Evolutionary conservation across 2,888 invertebrate genomes (phyloP).

Genomic region (Uloborus plumipes): DNA sequence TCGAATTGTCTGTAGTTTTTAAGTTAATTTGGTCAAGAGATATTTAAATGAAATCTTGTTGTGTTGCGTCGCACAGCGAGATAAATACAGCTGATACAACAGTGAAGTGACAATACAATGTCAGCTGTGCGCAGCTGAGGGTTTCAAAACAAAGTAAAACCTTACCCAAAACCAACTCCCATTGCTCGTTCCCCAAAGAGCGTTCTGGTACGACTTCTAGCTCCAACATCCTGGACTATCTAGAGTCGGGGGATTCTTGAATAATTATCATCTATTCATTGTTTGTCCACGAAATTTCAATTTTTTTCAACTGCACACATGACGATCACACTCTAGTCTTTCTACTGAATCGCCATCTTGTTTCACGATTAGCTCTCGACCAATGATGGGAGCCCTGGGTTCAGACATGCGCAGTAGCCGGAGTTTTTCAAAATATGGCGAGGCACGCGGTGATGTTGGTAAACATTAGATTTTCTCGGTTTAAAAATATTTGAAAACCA

Average conservation of each 20-base stretch:
- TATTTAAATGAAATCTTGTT: too few relatives aligned
- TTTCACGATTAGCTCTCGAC: constrained; percentile 17
- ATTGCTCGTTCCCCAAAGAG: constrained; percentile 95
- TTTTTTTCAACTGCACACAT: background rate
- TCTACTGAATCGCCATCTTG: constrained; percentile 37
- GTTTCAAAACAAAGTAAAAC: constrained; percentile 67
- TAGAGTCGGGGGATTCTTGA: background rate
- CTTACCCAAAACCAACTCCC: constrained; percentile 97
- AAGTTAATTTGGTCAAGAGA: too few relatives aligned
- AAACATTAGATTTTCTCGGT: constrained; percentile 20
- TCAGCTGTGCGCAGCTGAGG: constrained; percentile 59
- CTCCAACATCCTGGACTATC: constrained; percentile 82
- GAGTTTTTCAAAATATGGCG: constrained; percentile 19
- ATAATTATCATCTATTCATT: constrained; percentile 43
- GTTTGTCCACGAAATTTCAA: background rate
- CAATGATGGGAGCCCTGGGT: constrained; percentile 24
- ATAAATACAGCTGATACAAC: constrained; percentile 35
- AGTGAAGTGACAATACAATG: constrained; percentile 51
- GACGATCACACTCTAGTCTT: background rate
- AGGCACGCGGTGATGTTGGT: constrained; percentile 59
- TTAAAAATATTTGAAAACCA: background rate
- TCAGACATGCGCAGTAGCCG: constrained; percentile 34
- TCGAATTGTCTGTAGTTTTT: too few relatives aligned
- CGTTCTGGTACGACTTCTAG: constrained; percentile 96
- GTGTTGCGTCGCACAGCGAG: too few relatives aligned